These are phyloP conservation scores for Acanthosepion esculentum DNA, from an alignment of 2,888 invertebrate species.

Conservation along the genomic window DNA sequence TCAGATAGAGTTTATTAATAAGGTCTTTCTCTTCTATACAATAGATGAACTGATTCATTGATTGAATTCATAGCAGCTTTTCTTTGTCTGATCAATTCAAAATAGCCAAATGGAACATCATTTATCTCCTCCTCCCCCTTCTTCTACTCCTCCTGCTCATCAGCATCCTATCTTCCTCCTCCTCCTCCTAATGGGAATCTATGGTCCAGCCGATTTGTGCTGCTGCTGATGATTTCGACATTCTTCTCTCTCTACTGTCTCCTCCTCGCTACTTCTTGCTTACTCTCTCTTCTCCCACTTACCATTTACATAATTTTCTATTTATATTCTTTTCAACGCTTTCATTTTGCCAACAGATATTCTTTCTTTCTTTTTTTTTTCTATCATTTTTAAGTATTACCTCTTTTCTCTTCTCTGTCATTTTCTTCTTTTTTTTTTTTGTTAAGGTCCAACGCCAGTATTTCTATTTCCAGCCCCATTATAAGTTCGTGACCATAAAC, in stretches of 20 bases:
- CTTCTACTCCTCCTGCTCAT: not conserved
- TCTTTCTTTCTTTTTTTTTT: not conserved
- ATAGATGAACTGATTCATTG: not conserved
- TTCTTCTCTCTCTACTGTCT: no score
- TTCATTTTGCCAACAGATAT: not conserved
- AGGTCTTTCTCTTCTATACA: not conserved
- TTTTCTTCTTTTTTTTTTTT: not conserved
- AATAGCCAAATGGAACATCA: not conserved
- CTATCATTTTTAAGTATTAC: not conserved
- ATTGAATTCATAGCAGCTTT: not conserved
- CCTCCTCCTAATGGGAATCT: not conserved
- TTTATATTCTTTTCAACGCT: not conserved
- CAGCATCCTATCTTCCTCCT: no score
- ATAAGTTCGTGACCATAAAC: not conserved
- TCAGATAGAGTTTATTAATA: not conserved
- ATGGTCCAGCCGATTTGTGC: not conserved
- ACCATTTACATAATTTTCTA: constrained; percentile 33
- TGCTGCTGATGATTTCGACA: not conserved
- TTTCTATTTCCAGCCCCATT: not conserved
- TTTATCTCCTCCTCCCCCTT: not conserved
- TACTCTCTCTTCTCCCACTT: no score
- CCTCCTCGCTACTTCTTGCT: no score
- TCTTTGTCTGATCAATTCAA: not conserved
- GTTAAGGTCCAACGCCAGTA: not conserved
- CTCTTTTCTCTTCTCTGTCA: not conserved